phyloP scores from a whole-genome alignment of 2,888 invertebrate genomes.

The Aporophyla lueneburgensis region DNA sequence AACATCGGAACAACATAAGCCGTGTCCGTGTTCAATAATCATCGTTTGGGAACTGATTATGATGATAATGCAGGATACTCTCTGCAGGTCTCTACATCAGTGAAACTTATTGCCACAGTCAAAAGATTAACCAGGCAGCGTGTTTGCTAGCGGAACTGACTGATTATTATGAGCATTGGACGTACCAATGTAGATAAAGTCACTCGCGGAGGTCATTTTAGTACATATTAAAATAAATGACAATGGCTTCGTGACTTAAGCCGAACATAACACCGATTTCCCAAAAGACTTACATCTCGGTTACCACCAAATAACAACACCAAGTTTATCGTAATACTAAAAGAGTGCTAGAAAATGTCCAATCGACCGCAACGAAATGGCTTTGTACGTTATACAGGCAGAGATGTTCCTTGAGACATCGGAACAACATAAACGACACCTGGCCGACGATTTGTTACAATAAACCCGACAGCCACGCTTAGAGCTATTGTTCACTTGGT shows the following conservation, averaged over 20 bases:
- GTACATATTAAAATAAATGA: too few species aligned
- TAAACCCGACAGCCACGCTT: slow-evolving; percentile 62
- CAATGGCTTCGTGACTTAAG: too few species aligned
- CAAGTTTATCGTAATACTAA: slow-evolving; percentile 45
- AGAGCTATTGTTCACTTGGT: slow-evolving; percentile 61
- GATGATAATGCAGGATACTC: not conserved
- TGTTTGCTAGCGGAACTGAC: too few species aligned
- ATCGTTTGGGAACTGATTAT: not conserved
- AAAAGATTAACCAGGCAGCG: not conserved
- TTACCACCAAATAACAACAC: slow-evolving; percentile 27
- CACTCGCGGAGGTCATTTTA: too few species aligned
- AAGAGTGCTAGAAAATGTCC: slow-evolving; percentile 50
- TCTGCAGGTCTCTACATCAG: too few species aligned
- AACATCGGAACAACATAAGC: too few species aligned
- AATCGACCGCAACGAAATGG: slow-evolving; percentile 52
- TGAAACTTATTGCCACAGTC: not conserved
- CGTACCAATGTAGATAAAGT: too few species aligned
- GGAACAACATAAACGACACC: slow-evolving; percentile 68
- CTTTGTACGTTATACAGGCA: slow-evolving; percentile 53
- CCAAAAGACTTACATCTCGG: slow-evolving; percentile 21
- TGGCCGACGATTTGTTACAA: slow-evolving; percentile 68
- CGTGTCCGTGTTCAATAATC: not conserved
- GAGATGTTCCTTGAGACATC: slow-evolving; percentile 61
- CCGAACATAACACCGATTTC: not conserved
- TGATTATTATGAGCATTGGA: too few species aligned